Conservation (phyloP, 2,113 vertebrate species). For the Eurypyga helias region DNA sequence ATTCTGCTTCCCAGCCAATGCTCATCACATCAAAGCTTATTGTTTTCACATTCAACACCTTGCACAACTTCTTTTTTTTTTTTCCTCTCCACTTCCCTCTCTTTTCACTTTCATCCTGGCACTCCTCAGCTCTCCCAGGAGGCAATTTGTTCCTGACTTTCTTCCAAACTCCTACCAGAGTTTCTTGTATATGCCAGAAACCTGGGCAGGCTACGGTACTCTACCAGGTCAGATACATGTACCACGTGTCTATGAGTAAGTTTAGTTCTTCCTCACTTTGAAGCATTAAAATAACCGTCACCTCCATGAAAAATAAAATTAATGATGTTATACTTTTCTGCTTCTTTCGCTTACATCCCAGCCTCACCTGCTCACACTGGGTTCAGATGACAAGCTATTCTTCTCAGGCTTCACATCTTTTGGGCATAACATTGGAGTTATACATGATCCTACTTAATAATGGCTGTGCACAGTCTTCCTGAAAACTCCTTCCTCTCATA, state of each 20-base stretch:
- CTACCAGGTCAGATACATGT: neutral
- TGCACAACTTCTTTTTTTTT: neutral
- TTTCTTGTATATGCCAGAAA: constrained; percentile 5
- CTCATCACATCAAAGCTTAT: constrained; percentile 53
- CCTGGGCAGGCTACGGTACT: neutral
- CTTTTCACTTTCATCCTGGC: constrained; percentile 19
- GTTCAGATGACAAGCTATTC: neutral
- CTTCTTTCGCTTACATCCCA: neutral
- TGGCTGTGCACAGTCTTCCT: neutral
- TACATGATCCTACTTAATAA: neutral
- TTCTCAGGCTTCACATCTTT: neutral
- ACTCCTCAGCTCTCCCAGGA: constrained; percentile 4
- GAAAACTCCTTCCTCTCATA: neutral
- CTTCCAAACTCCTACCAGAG: neutral
- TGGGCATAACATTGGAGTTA: neutral
- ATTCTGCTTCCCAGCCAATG: constrained; percentile 17
- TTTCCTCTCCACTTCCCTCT: neutral
- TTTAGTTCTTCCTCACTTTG: neutral
- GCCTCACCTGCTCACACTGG: neutral
- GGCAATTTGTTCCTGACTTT: neutral
- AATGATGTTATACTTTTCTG: neutral
- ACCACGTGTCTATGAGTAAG: neutral
- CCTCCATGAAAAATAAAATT: neutral
- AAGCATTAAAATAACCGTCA: neutral
- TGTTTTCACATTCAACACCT: constrained; percentile 61